Evolutionary conservation across 2,888 invertebrate species (phyloP).

Genomic region (Morpho helenor): DNA sequence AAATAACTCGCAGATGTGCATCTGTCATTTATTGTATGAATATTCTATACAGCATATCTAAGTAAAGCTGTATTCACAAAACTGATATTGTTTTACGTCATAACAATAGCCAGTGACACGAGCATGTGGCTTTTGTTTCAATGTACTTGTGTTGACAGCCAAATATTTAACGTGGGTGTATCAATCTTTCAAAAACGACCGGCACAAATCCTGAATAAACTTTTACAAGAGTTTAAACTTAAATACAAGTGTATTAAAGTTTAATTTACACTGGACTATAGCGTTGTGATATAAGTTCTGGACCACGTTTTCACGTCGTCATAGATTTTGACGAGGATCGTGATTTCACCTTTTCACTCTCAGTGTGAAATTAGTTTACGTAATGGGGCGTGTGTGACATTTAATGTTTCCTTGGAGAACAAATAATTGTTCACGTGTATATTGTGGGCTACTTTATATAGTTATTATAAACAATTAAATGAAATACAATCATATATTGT

Average conservation of each 20-base stretch:
- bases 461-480: no score
- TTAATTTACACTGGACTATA: not conserved
- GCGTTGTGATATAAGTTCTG: not conserved
- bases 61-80: not conserved
- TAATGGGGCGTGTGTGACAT: not conserved
- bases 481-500: no score
- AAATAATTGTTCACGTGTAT: no score
- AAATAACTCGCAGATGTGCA: no score
- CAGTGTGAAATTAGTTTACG: not conserved
- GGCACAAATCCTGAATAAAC: not conserved
- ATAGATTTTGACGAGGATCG: slow-evolving; percentile 12
- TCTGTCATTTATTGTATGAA: no score
- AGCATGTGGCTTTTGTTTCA: not conserved
- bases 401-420: not conserved
- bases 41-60: not conserved
- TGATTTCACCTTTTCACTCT: slow-evolving; percentile 2
- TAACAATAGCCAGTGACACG: not conserved
- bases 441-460: no score
- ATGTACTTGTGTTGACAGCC: not conserved
- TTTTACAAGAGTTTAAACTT: not conserved
- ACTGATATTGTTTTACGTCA: not conserved
- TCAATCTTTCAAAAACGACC: not conserved
- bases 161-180: not conserved
- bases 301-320: slow-evolving; percentile 6
- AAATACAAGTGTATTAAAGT: not conserved